Evolutionary conservation across 2,888 invertebrate genomes (phyloP).

Genomic region (Agrotis exclamationis): DNA sequence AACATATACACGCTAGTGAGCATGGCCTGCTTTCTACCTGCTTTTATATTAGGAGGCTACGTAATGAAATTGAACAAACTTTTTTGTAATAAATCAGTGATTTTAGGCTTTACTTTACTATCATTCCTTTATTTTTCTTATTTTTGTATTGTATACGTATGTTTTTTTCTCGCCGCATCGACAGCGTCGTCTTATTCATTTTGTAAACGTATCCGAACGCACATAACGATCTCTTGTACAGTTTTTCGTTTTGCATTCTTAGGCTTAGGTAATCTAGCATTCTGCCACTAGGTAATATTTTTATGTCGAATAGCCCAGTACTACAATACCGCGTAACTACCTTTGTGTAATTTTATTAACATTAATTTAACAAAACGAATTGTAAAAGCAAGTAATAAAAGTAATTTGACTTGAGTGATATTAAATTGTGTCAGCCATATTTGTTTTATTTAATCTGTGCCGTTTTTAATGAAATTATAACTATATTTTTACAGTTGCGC

Average conservation of each 20-base stretch:
- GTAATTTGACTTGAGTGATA: constrained; percentile 8
- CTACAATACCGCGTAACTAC: constrained; percentile 49
- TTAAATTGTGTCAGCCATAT: neutral
- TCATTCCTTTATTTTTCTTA: constrained; percentile 67
- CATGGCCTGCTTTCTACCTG: constrained; percentile 67
- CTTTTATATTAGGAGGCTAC: constrained; percentile 52
- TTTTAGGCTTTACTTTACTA: constrained; percentile 63
- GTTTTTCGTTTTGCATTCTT: constrained; percentile 66
- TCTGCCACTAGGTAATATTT: constrained; percentile 64
- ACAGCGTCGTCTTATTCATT: constrained; percentile 50
- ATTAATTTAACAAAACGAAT: constrained; percentile 7
- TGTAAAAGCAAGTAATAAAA: constrained; percentile 16
- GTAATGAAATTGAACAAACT: constrained; percentile 42
- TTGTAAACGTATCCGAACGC: constrained; percentile 74
- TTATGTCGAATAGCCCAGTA: constrained; percentile 57
- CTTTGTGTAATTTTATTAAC: neutral
- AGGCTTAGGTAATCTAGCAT: constrained; percentile 69
- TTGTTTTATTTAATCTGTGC: constrained; percentile 12
- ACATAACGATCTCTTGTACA: constrained; percentile 80
- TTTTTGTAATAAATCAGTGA: constrained; percentile 42
- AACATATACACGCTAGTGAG: constrained; percentile 67
- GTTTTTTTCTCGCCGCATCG: constrained; percentile 54
- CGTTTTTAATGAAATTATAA: constrained; percentile 7
- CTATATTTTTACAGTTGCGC: constrained; percentile 36
- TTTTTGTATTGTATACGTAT: constrained; percentile 50